phyloP scores from a whole-genome alignment of 2,113 vertebrate species.

The Embiotoca jacksoni region DNA sequence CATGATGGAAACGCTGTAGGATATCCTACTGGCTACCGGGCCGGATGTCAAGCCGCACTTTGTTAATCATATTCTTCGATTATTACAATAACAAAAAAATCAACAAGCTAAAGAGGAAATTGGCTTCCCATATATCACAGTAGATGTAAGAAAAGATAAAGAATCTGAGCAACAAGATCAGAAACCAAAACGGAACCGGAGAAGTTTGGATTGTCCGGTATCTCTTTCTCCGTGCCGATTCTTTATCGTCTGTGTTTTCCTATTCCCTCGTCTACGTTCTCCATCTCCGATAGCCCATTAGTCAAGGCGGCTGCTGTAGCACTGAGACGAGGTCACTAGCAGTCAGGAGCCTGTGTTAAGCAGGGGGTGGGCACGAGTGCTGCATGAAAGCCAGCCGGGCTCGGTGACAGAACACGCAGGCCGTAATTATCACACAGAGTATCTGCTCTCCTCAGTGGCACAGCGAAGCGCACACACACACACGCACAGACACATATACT shows the following conservation, averaged over 20 bases:
- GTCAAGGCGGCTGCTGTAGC: constrained; percentile 49
- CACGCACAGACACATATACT: constrained; percentile 3
- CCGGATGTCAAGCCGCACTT: constrained; percentile 19
- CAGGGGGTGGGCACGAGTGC: constrained; percentile 51
- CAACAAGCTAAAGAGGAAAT: constrained; percentile 21
- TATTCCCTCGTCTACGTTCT: constrained; percentile 12
- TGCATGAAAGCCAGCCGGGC: constrained; percentile 43
- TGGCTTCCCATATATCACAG: background rate
- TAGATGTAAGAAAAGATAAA: constrained; percentile 4
- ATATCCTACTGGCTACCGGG: constrained; percentile 16
- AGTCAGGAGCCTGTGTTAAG: constrained; percentile 53
- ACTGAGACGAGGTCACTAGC: constrained; percentile 37
- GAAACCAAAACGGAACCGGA: background rate
- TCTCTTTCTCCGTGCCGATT: constrained; percentile 2
- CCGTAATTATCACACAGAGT: constrained; percentile 68
- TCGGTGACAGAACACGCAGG: constrained; percentile 61
- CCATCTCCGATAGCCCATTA: constrained; percentile 67
- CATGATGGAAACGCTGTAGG: constrained; percentile 46
- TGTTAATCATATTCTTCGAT: constrained; percentile 21
- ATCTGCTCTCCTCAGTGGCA: constrained; percentile 33
- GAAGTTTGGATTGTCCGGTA: background rate
- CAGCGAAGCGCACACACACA: constrained; percentile 9
- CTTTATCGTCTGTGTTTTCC: constrained; percentile 1
- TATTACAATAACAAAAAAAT: constrained; percentile 21
- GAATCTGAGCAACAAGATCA: background rate